Percentiles rank a stretch among this genome's conserved stretches.
These are phyloP conservation scores for Diploptera punctata DNA, from an alignment of 2,888 invertebrate species.

Conservation along the genomic window DNA sequence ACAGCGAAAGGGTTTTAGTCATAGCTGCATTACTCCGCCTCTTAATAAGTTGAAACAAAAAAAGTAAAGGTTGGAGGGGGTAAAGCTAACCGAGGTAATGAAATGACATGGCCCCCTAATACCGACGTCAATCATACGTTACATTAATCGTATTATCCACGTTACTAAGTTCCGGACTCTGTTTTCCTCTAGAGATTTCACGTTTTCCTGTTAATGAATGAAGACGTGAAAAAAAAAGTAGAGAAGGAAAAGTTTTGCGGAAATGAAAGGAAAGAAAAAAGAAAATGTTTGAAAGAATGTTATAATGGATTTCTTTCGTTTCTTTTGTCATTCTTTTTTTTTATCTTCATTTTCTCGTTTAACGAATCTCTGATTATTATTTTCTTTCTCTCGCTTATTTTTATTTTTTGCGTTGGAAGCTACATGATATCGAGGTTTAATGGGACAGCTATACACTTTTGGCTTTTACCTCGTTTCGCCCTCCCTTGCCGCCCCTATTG, in stretches of 20 bases:
- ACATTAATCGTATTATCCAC: slow-evolving; percentile 34
- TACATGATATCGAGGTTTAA: slow-evolving; percentile 25
- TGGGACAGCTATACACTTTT: slow-evolving; percentile 23
- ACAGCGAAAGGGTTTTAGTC: slow-evolving; percentile 23
- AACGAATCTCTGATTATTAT: slow-evolving; percentile 19
- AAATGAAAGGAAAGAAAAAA: slow-evolving; percentile 5
- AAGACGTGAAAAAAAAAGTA: slow-evolving; percentile 31
- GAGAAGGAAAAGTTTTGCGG: slow-evolving; percentile 29
- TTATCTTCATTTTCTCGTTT: slow-evolving; percentile 14
- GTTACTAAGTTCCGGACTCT: slow-evolving; percentile 22
- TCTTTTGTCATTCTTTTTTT: slow-evolving; percentile 3
- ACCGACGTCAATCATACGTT: slow-evolving; percentile 39
- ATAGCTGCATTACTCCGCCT: neutral
- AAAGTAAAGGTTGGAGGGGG: neutral
- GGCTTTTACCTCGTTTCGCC: slow-evolving; percentile 23
- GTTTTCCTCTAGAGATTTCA: slow-evolving; percentile 20
- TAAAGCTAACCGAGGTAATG: slow-evolving; percentile 27
- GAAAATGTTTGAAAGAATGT: slow-evolving; percentile 18
- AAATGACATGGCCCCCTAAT: slow-evolving; percentile 35
- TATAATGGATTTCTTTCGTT: slow-evolving; percentile 28
- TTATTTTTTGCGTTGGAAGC: neutral
- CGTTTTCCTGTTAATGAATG: slow-evolving; percentile 36
- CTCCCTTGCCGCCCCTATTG: neutral
- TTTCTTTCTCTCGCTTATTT: neutral
- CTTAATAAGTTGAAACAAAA: slow-evolving; percentile 17